These are phyloP conservation scores for Orestias chungarensis DNA, from an alignment of 2,797 vertebrate species.

Conservation along the genomic window DNA sequence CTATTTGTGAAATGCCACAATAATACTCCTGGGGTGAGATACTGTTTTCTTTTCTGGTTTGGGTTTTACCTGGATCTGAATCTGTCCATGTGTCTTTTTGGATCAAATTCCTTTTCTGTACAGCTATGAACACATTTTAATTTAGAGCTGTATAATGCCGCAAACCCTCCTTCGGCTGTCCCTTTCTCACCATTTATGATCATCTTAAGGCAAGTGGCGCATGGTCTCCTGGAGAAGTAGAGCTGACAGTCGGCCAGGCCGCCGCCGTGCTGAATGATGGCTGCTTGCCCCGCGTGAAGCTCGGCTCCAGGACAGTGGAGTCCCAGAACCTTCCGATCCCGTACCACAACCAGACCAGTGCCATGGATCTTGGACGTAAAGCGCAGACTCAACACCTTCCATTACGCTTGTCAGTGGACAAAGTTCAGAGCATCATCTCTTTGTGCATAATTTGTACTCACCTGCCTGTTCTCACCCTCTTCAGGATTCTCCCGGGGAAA, in stretches of 20 bases:
- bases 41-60: no score
- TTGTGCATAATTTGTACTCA: slow-evolving; percentile 5
- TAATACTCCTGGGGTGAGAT: no score
- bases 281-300: slow-evolving; percentile 92
- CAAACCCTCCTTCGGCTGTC: no score
- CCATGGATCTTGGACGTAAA: slow-evolving; percentile 78
- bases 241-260: slow-evolving; percentile 87
- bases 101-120: no score
- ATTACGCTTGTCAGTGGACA: background rate
- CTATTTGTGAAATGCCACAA: no score
- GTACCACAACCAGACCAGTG: slow-evolving; percentile 91
- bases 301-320: slow-evolving; percentile 90
- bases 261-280: slow-evolving; percentile 88
- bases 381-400: background rate
- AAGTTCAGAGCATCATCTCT: background rate
- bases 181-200: slow-evolving; percentile 89
- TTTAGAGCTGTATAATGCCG: no score
- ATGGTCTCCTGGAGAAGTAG: slow-evolving; percentile 95
- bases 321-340: slow-evolving; percentile 86
- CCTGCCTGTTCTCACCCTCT: slow-evolving; percentile 38
- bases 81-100: background rate
- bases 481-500: slow-evolving; percentile 80
- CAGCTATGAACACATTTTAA: no score
- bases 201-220: slow-evolving; percentile 96
- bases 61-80: no score